phyloP scores from a whole-genome alignment of 2,888 invertebrate genomes.

The Caenorhabditis wallacei region DNA sequence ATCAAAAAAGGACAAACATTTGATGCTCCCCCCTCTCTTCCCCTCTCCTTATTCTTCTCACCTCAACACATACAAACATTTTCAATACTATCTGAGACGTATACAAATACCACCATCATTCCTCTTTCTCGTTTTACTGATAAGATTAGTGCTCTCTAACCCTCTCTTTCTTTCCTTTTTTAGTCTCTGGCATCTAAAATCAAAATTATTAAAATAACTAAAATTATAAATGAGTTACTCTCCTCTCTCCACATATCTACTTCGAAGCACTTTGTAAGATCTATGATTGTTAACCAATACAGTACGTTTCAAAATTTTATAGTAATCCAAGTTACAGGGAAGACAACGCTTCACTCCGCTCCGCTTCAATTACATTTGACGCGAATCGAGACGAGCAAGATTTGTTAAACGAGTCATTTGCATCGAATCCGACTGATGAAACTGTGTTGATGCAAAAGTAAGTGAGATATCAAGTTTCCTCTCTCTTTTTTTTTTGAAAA shows the following conservation, averaged over 20 bases:
- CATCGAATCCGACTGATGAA: constrained; percentile 74
- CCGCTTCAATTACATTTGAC: constrained; percentile 72
- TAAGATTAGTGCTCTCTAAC: constrained; percentile 34
- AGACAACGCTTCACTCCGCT: constrained; percentile 71
- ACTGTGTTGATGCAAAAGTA: constrained; percentile 69
- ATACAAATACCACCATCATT: constrained; percentile 18
- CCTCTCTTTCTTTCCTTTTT: constrained; percentile 12
- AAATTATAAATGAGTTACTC: constrained; percentile 56
- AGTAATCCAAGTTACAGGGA: constrained; percentile 72
- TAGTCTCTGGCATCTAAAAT: neutral
- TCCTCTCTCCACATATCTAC: constrained; percentile 38
- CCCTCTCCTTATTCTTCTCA: constrained; percentile 5
- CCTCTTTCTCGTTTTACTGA: constrained; percentile 22
- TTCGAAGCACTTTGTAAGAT: constrained; percentile 48
- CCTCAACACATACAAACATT: constrained; percentile 44
- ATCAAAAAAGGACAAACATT: constrained; percentile 61
- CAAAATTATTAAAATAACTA: neutral
- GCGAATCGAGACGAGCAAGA: constrained; percentile 67
- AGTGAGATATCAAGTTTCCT: constrained; percentile 26
- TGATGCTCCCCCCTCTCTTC: constrained; percentile 43
- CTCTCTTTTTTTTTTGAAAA: neutral
- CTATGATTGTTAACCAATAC: neutral
- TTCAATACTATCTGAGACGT: constrained; percentile 42
- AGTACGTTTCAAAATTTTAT: too few relatives aligned
- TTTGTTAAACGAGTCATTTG: constrained; percentile 70